Evolutionary conservation across 1,140 invertebrate genomes (phyloP).

Genomic region (Brachionus manjavacas): DNA sequence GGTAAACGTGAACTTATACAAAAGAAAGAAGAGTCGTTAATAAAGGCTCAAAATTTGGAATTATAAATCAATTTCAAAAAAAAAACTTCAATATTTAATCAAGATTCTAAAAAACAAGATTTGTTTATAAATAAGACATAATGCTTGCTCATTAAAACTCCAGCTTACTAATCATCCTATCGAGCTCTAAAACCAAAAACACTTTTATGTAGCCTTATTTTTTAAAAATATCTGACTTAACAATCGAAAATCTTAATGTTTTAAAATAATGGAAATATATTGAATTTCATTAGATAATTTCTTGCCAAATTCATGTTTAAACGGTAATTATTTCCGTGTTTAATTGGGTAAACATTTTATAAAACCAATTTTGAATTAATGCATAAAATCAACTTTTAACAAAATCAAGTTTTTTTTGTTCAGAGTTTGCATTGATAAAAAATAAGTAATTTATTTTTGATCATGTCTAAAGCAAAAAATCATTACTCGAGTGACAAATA

Average conservation of each 20-base stretch:
- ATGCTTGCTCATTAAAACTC: not conserved
- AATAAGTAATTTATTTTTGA: not conserved
- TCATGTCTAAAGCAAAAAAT: not conserved
- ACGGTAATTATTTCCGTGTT: slow-evolving; percentile 28
- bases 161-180: not conserved
- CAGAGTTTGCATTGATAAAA: not conserved
- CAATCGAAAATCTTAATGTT: not conserved
- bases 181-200: not conserved
- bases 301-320: not conserved
- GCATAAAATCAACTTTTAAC: not conserved
- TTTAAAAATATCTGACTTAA: not conserved
- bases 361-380: not conserved
- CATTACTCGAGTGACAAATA: not conserved
- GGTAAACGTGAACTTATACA: not conserved
- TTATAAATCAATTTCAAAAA: slow-evolving; percentile 9
- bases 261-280: not conserved
- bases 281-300: slow-evolving; percentile 3
- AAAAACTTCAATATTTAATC: not conserved
- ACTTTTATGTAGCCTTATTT: not conserved
- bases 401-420: not conserved
- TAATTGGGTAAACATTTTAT: slow-evolving; percentile 10
- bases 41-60: not conserved
- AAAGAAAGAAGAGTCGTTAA: not conserved
- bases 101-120: not conserved
- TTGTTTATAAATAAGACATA: not conserved